Evolutionary conservation across 2,888 invertebrate species (phyloP), one percentile per base, ranked within the genome.

Genomic region (Ophioninae sp.): DNA sequence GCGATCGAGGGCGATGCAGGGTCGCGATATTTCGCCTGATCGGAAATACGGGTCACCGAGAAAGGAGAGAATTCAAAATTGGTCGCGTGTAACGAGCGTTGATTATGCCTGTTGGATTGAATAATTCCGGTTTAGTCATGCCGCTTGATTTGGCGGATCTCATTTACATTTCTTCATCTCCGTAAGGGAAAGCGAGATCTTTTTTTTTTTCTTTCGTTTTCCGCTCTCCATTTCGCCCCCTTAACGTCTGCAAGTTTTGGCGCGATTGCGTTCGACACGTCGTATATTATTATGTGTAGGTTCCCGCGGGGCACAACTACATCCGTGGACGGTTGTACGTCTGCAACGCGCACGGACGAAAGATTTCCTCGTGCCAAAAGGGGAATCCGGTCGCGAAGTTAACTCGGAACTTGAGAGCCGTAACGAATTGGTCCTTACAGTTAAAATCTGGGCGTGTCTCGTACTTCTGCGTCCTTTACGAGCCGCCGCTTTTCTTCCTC

Each of bases 391-490:
- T 62, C 67, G 67, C 79, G 37, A 62, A 75, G 70, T 78, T 79
- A 67, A 75, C 78, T 75, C 61, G 74, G 62, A 79, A 79, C 75
- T 75, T 72, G 75, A 79, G 74, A 84, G 72, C 78, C 72, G 62
- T 61, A 84, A 84, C 72, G 72, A 84, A 81, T 84, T 81, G 81
- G 81, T 62, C 79, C 79, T 72, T 76, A 76, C 79, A 81, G 81
- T 81, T 84, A 79, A 84, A 81, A 81, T 81, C 84, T 72, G 84
- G 81, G 84, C 84, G 84, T 81, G 84, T 67, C 79, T 79, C 67
- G 70, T 81, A 79, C 81, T 84, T 75, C 70, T 72, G 75, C 75
- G 70, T 69, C 75, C 81, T 79, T 84, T 84, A 81, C 79, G 79
- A 75, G 79, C 78, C 67, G 78, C 67, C 73, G 73, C 57, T 79